Percentiles rank a stretch among this genome's conserved stretches.
phyloP scores from a whole-genome alignment of 2,888 invertebrate species.

The Spodoptera exigua region DNA sequence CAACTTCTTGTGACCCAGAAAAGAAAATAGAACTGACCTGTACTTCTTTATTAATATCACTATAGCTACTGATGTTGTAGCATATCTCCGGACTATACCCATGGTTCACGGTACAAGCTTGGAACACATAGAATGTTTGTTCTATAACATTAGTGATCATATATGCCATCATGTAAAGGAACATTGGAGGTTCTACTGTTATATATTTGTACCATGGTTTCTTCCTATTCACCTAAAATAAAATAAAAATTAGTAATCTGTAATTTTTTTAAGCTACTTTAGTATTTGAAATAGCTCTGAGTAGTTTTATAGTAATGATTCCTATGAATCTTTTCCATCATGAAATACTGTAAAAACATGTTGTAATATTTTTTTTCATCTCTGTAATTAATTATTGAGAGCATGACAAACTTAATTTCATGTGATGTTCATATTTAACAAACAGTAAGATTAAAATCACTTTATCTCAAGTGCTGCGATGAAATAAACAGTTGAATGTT shows the following conservation, averaged over 20 bases:
- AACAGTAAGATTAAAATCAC: slow-evolving; percentile 1
- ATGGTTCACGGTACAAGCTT: slow-evolving; percentile 93
- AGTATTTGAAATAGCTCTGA: too few species aligned
- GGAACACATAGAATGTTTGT: slow-evolving; percentile 93
- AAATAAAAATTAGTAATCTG: background rate
- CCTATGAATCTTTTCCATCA: too few species aligned
- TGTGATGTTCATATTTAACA: background rate
- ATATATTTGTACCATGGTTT: slow-evolving; percentile 85
- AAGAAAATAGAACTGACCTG: slow-evolving; percentile 86
- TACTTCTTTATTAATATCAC: slow-evolving; percentile 91
- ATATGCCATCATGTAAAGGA: slow-evolving; percentile 96
- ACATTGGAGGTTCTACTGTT: slow-evolving; percentile 96
- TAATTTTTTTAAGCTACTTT: too few species aligned
- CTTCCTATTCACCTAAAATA: slow-evolving; percentile 59
- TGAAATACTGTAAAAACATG: too few species aligned
- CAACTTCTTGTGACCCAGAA: too few species aligned
- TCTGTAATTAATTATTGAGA: too few species aligned
- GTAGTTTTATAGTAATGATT: too few species aligned
- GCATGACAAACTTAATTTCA: background rate
- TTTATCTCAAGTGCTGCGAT: slow-evolving; percentile 4
- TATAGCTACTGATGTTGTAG: slow-evolving; percentile 86
- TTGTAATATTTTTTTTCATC: too few species aligned
- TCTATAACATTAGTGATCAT: slow-evolving; percentile 95
- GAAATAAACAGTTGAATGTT: slow-evolving; percentile 10
- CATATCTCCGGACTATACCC: slow-evolving; percentile 92